phyloP scores from a whole-genome alignment of 1,140 invertebrate genomes.

The Apis cerana region DNA sequence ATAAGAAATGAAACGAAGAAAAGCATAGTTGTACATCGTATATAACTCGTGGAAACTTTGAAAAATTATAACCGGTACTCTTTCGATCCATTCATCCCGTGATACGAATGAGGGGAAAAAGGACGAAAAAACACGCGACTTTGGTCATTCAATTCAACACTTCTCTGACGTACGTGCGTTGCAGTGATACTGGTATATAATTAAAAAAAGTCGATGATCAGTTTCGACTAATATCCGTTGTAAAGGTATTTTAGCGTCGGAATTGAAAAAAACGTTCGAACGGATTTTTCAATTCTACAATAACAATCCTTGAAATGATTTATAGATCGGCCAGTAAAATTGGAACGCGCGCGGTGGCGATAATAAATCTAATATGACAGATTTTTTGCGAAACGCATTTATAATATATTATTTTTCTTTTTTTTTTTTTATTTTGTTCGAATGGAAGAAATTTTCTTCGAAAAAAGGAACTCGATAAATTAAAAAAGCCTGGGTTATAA shows the following conservation, averaged over 20 bases:
- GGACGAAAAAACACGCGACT: background rate
- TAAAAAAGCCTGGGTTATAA: background rate
- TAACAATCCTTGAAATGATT: background rate
- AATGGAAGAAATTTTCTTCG: no score
- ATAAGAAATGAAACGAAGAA: constrained; percentile 29
- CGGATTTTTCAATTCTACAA: background rate
- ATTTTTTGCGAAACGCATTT: background rate
- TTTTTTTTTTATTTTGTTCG: background rate
- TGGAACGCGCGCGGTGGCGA: background rate
- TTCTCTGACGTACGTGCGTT: background rate
- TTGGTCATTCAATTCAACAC: background rate
- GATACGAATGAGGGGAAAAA: background rate
- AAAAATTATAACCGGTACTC: constrained; percentile 7
- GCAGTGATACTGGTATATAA: background rate
- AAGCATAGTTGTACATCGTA: background rate
- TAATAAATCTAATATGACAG: constrained; percentile 3
- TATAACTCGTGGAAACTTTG: background rate
- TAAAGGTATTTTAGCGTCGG: background rate
- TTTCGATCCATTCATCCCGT: background rate
- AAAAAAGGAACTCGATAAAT: background rate
- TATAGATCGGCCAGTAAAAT: background rate
- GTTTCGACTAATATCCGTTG: background rate
- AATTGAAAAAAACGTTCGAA: background rate
- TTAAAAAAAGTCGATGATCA: constrained; percentile 11
- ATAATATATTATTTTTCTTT: background rate